Conservation (phyloP, 2,888 invertebrate species). For the Agonopterix subpropinquella region DNA sequence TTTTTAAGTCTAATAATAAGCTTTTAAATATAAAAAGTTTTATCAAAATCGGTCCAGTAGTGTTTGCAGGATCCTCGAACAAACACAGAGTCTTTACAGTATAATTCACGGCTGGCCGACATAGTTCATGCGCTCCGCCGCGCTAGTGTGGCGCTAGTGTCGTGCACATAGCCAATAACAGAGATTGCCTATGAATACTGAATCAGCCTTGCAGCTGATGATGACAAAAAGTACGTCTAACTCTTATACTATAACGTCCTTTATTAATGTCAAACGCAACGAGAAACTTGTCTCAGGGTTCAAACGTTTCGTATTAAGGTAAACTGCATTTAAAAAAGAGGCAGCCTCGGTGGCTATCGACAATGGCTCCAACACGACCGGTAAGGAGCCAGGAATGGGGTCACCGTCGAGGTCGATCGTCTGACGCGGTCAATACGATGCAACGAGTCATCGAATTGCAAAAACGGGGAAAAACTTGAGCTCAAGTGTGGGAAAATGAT, state of each 20-base stretch:
- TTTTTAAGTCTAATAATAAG: too few species aligned
- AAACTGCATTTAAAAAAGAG: conserved; percentile 17
- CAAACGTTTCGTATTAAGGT: conserved; percentile 8
- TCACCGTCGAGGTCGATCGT: conserved; percentile 40
- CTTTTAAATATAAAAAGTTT: too few species aligned
- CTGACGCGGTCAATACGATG: conserved; percentile 43
- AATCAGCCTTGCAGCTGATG: too few species aligned
- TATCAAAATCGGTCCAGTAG: too few species aligned
- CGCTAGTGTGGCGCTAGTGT: too few species aligned
- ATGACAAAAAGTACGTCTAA: too few species aligned
- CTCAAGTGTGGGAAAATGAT: conserved; percentile 6
- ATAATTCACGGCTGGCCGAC: too few species aligned
- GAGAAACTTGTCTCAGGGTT: conserved; percentile 14
- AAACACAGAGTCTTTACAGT: too few species aligned
- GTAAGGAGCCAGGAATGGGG: conserved; percentile 62
- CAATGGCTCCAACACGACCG: conserved; percentile 42
- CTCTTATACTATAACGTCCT: neutral
- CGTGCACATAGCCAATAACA: too few species aligned
- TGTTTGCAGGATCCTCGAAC: too few species aligned
- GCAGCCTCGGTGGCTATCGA: conserved; percentile 30
- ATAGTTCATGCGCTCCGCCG: too few species aligned
- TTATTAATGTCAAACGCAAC: conserved; percentile 8
- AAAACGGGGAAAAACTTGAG: conserved; percentile 16
- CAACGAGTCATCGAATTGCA: conserved; percentile 30
- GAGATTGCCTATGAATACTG: too few species aligned